phyloP scores from a whole-genome alignment of 2,113 vertebrate genomes.

The Todiramphus chloris region DNA sequence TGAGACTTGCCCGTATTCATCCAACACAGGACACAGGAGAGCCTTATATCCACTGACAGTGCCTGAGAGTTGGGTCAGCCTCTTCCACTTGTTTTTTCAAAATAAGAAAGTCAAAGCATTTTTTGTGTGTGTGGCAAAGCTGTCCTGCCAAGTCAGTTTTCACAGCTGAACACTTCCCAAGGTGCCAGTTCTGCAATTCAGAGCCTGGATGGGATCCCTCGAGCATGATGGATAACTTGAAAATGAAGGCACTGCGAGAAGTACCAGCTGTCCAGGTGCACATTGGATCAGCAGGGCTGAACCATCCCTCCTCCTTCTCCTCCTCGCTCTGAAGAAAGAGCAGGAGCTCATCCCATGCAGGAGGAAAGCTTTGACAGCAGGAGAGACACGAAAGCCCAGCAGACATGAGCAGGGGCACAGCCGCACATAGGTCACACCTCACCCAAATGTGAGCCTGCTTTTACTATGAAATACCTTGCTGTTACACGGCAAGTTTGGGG shows the following conservation, averaged over 20 bases:
- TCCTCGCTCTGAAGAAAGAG: background rate
- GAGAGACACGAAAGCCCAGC: background rate
- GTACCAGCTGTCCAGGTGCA: slow-evolving; percentile 72
- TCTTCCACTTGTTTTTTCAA: background rate
- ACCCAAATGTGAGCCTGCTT: background rate
- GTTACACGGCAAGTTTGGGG: background rate
- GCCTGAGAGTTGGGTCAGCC: background rate
- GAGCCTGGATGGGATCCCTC: background rate
- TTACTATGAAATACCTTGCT: background rate
- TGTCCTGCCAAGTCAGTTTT: slow-evolving; percentile 51
- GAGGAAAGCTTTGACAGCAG: background rate
- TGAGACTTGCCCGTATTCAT: background rate
- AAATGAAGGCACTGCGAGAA: slow-evolving; percentile 21
- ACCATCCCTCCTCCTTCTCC: background rate
- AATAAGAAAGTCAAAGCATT: slow-evolving; percentile 17
- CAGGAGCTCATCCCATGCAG: background rate
- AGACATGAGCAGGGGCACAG: background rate
- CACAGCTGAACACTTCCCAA: slow-evolving; percentile 71
- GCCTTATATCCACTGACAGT: background rate
- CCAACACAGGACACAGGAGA: background rate
- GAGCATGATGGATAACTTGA: slow-evolving; percentile 72
- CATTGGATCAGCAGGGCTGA: slow-evolving; percentile 61
- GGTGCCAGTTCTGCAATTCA: slow-evolving; percentile 68
- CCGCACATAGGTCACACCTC: rapidly evolving
- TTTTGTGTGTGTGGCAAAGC: slow-evolving; percentile 10